Conservation (phyloP, 2,888 invertebrate species). For the Rhingia rostrata region DNA sequence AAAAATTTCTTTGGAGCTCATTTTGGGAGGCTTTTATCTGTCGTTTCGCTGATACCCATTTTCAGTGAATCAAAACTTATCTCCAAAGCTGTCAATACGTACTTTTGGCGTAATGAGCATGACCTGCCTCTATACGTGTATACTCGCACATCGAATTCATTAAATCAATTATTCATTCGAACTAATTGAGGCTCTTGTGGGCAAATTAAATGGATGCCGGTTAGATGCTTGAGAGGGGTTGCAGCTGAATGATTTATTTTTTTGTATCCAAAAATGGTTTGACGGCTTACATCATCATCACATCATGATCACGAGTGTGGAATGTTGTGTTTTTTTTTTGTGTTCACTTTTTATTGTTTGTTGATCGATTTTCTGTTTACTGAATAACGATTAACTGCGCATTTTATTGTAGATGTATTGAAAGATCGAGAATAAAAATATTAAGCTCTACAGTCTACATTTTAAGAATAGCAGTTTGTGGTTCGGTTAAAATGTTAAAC, state of each 20-base stretch:
- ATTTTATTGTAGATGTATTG: slow-evolving; percentile 9
- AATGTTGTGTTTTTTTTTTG: slow-evolving; percentile 27
- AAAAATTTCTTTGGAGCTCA: slow-evolving; percentile 14
- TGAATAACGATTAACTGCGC: slow-evolving; percentile 57
- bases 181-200: slow-evolving; percentile 30
- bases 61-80: slow-evolving; percentile 8
- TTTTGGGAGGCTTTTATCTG: slow-evolving; percentile 8
- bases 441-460: background rate
- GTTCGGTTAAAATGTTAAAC: too few species aligned
- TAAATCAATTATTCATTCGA: slow-evolving; percentile 54
- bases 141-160: slow-evolving; percentile 29
- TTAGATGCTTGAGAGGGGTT: background rate
- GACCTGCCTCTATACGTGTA: slow-evolving; percentile 63
- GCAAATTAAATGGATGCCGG: slow-evolving; percentile 4
- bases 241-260: background rate
- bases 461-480: too few species aligned
- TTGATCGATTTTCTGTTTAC: slow-evolving; percentile 46
- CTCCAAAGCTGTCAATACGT: background rate
- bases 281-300: slow-evolving; percentile 56
- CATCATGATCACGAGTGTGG: slow-evolving; percentile 1
- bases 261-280: slow-evolving; percentile 57
- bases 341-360: slow-evolving; percentile 24
- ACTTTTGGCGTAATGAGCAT: slow-evolving; percentile 49
- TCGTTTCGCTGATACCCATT: slow-evolving; percentile 1
- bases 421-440: background rate